Conservation (phyloP, 2,888 invertebrate genomes). For the Eucriotettix oculatus region DNA sequence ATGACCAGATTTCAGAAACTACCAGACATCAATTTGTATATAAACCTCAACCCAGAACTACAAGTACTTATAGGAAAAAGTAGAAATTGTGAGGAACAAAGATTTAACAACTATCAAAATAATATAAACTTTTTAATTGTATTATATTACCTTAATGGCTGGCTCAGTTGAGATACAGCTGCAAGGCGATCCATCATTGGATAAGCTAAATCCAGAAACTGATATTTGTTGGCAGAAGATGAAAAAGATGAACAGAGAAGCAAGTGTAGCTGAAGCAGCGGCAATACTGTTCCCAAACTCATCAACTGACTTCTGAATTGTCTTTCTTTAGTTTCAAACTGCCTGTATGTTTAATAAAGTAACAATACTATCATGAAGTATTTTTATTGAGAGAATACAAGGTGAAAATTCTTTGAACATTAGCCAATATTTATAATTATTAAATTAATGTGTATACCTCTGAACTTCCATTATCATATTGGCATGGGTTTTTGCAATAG, state of each 20-base stretch:
- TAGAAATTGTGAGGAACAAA: no score
- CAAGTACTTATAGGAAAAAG: no score
- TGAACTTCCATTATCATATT: constrained; percentile 48
- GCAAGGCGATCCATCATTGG: constrained; percentile 46
- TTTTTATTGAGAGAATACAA: not conserved
- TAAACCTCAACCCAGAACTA: no score
- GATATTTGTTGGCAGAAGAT: constrained; percentile 53
- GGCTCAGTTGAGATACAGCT: constrained; percentile 45
- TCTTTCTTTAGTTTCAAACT: constrained; percentile 33
- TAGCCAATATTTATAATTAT: not conserved
- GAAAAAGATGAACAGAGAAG: constrained; percentile 54
- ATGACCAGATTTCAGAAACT: no score
- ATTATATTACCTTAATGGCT: constrained; percentile 34
- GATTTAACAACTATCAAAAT: no score
- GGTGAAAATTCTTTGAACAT: not conserved
- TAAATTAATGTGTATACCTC: constrained; percentile 25
- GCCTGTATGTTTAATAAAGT: constrained; percentile 18
- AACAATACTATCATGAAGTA: not conserved
- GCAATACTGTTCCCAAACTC: constrained; percentile 41
- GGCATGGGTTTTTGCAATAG: constrained; percentile 47
- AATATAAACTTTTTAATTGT: no score
- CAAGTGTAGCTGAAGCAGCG: constrained; percentile 50
- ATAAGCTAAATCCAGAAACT: constrained; percentile 52
- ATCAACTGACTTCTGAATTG: constrained; percentile 36
- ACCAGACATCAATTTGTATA: no score